Evolutionary conservation across 2,888 invertebrate species (phyloP).

Genomic region (Halictus quadricinctus): DNA sequence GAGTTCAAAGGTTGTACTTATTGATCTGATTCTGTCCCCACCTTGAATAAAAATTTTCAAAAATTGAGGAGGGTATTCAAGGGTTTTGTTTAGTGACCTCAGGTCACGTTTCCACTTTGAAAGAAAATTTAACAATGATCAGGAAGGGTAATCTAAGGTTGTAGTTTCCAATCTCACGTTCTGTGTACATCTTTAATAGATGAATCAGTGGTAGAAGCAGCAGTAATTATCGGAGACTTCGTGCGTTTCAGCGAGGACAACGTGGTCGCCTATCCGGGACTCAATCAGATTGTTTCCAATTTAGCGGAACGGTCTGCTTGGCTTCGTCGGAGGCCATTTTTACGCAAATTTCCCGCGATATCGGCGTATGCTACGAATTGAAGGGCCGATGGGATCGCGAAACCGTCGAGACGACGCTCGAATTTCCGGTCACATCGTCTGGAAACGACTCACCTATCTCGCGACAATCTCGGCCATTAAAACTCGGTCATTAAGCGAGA

Average conservation of each 20-base stretch:
- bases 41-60: background rate
- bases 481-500: slow-evolving; percentile 64
- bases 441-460: slow-evolving; percentile 51
- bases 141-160: too few relatives aligned
- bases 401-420: slow-evolving; percentile 19
- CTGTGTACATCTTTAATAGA: background rate
- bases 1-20: background rate
- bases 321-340: background rate
- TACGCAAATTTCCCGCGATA: background rate
- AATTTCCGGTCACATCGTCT: slow-evolving; percentile 61
- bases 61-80: background rate
- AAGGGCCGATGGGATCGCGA: slow-evolving; percentile 18
- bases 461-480: slow-evolving; percentile 60
- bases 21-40: background rate
- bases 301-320: background rate
- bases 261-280: background rate
- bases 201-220: background rate
- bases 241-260: background rate
- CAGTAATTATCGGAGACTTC: background rate
- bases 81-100: too few relatives aligned
- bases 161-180: background rate
- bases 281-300: background rate
- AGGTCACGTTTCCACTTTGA: too few relatives aligned
- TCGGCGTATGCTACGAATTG: slow-evolving; percentile 3
- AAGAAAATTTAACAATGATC: too few relatives aligned